These are phyloP conservation scores for Scaptodrosophila lebanonensis DNA, from an alignment of 1,140 invertebrate species.

Conservation along the genomic window DNA sequence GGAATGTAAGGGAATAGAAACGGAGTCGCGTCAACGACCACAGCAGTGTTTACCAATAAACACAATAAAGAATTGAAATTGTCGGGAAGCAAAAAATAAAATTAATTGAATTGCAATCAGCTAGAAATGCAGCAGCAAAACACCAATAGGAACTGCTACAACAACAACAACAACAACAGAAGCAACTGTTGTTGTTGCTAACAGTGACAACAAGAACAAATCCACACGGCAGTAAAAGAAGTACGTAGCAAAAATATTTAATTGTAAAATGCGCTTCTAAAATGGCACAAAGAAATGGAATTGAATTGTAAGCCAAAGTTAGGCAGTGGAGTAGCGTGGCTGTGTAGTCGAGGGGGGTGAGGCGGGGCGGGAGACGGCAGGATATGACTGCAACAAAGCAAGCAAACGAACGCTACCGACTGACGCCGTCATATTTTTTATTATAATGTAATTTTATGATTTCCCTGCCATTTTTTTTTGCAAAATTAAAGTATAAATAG, in stretches of 20 bases:
- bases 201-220: slow-evolving; percentile 3
- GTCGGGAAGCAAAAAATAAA: slow-evolving; percentile 76
- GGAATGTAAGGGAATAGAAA: too few relatives aligned
- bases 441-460: slow-evolving; percentile 74
- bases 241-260: slow-evolving; percentile 53
- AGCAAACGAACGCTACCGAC: slow-evolving; percentile 33
- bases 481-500: slow-evolving; percentile 73
- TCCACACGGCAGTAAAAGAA: slow-evolving; percentile 37
- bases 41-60: slow-evolving; percentile 54
- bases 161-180: slow-evolving; percentile 41
- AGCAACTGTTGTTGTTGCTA: slow-evolving; percentile 27
- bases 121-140: slow-evolving; percentile 55
- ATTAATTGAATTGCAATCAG: slow-evolving; percentile 77
- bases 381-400: slow-evolving; percentile 17
- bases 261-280: slow-evolving; percentile 50
- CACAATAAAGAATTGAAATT: slow-evolving; percentile 75
- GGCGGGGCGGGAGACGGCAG: neutral
- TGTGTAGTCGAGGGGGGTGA: slow-evolving; percentile 2
- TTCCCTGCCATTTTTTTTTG: slow-evolving; percentile 71
- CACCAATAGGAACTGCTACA: slow-evolving; percentile 30
- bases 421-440: slow-evolving; percentile 57
- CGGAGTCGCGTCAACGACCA: neutral
- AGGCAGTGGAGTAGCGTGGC: too few relatives aligned
- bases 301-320: slow-evolving; percentile 46
- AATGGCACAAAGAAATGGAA: slow-evolving; percentile 42